Conservation (phyloP, 2,888 invertebrate genomes). For the Lysandra coridon region DNA sequence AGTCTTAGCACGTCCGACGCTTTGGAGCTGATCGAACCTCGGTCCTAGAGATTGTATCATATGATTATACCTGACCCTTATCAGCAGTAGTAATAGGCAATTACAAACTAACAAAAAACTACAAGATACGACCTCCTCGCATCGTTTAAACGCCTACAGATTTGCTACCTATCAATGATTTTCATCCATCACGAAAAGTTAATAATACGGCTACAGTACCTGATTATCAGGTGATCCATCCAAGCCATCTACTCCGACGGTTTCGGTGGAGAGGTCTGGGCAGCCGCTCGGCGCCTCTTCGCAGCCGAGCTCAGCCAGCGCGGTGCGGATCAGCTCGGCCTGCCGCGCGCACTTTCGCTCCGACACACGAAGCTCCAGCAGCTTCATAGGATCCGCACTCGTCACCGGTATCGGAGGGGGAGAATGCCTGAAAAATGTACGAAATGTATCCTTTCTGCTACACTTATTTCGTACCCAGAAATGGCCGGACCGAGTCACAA, state of each 20-base stretch:
- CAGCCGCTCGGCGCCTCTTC: constrained; percentile 93
- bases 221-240: constrained; percentile 45
- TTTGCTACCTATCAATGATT: background rate
- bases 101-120: background rate
- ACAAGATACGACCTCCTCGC: background rate
- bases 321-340: constrained; percentile 90
- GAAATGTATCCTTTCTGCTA: background rate
- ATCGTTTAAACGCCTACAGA: background rate
- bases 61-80: background rate
- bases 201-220: background rate
- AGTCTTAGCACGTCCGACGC: constrained; percentile 76
- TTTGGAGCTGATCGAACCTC: constrained; percentile 76
- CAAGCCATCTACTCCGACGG: constrained; percentile 81
- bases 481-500: background rate
- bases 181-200: background rate
- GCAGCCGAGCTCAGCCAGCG: constrained; percentile 92
- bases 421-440: constrained; percentile 59
- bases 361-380: constrained; percentile 89
- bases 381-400: constrained; percentile 83
- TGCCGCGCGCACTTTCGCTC: constrained; percentile 91
- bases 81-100: background rate
- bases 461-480: background rate
- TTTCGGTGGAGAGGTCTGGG: constrained; percentile 89
- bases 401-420: constrained; percentile 74
- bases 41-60: constrained; percentile 62